Evolutionary conservation across 2,797 vertebrate species (phyloP), one percentile per base, ranked within the genome.

Genomic region (Macropodus opercularis): DNA sequence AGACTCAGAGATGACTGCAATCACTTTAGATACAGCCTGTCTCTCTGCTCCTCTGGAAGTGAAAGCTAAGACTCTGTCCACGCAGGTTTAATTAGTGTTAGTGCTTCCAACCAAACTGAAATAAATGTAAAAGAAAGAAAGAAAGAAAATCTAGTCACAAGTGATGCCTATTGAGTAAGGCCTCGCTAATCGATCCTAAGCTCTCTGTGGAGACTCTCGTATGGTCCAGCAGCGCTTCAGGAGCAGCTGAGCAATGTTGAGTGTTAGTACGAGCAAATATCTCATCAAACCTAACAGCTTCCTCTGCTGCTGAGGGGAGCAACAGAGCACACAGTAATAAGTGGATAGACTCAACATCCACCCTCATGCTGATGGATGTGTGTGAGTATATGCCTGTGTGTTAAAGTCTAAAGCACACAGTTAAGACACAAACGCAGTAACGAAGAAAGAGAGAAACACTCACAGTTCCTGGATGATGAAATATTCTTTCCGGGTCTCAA

Each of bases 391-490:
- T n/a, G n/a, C n/a, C n/a, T 32, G 31, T 39, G 40, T 60, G 35
- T 59, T 22, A 46, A 46, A 53, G 66, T 57, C 48, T 57, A 57
- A 17, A 36, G 32, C 35, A 70, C 48, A 58, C 49, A 64, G 38
- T 60, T 44, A 73, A 55, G 18, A 64, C 26, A 52, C 21, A 38
- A 18, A 11, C 21, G 46, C 41, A 44, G 34, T 38, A 57, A 67
- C 60, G 13, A 36, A 35, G 50, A 14, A 39, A 58, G 15, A 14
- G n/a, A 52, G 40, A 66, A 72, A 75, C 18, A 91, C 94, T 94
- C 84, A 95, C 94, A 94, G 90, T 77, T 95, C 94, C 84, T 95
- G 94, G 85, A 95, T 92, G 79, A 95, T 94, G 83, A 93, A 93
- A 75, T 94, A 95, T 86, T 95, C 94, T 80, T 94, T 95, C 58